Evolutionary conservation across 64 coral and sea anemone genomes (phyloP).

Genomic region (Actinia equina): DNA sequence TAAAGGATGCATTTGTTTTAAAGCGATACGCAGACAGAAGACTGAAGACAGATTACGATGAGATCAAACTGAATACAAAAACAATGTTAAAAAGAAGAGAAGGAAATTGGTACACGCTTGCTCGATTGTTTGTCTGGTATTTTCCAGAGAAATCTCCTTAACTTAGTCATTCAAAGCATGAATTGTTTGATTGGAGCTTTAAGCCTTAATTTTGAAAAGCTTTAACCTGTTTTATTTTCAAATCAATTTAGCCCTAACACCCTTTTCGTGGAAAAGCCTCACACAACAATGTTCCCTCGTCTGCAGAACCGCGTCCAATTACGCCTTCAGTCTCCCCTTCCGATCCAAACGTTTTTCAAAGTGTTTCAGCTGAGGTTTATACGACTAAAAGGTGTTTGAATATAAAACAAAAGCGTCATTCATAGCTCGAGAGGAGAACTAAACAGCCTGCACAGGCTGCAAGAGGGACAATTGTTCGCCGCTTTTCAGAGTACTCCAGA

Average conservation of each 20-base stretch:
- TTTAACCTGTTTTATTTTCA: neutral
- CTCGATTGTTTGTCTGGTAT: neutral
- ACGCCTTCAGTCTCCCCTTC: neutral
- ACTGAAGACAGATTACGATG: no score
- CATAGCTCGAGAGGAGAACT: neutral
- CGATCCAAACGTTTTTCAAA: neutral
- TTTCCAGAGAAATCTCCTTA: neutral
- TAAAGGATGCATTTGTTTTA: no score
- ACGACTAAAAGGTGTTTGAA: conserved; percentile 18
- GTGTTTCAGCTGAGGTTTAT: conserved; percentile 11
- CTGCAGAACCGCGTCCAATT: neutral
- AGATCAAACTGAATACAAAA: neutral
- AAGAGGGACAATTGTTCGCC: neutral
- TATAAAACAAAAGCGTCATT: neutral
- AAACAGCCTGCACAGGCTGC: conserved; percentile 8
- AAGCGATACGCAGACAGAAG: no score
- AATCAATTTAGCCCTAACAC: no score
- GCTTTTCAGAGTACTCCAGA: no score
- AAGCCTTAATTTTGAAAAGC: neutral
- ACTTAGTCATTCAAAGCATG: neutral
- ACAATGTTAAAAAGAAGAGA: neutral
- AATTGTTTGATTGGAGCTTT: neutral
- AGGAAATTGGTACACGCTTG: neutral
- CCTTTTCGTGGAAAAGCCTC: neutral
- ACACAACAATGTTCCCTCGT: neutral